These are phyloP conservation scores for Odontesthes bonariensis DNA, from an alignment of 2,113 vertebrate genomes.

Conservation along the genomic window DNA sequence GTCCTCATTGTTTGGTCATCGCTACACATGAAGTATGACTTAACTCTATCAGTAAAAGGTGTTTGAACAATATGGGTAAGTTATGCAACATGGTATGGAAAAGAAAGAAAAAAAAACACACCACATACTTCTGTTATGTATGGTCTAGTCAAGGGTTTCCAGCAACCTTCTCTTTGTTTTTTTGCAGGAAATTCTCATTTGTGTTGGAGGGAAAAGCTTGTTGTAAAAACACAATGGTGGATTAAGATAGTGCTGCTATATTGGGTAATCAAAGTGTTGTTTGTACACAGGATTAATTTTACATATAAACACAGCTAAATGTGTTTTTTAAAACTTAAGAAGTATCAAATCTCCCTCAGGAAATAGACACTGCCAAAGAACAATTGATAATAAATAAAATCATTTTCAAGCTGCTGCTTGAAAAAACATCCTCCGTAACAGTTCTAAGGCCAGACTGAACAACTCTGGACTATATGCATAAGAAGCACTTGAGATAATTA, in stretches of 20 bases:
- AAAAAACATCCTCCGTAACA: no score
- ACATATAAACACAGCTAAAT: neutral
- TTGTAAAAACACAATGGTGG: constrained; percentile 17
- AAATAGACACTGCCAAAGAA: no score
- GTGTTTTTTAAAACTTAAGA: no score
- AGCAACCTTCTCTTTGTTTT: constrained; percentile 16
- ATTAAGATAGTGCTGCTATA: constrained; percentile 22
- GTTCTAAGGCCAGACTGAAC: no score
- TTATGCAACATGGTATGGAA: constrained; percentile 36
- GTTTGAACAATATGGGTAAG: neutral
- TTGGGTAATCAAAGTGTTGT: constrained; percentile 15
- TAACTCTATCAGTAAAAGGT: constrained; percentile 14
- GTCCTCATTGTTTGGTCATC: constrained; percentile 46
- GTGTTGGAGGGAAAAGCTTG: constrained; percentile 22
- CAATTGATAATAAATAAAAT: no score
- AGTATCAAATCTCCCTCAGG: no score
- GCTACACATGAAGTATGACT: constrained; percentile 20
- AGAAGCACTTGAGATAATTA: no score
- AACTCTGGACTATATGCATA: no score
- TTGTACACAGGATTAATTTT: neutral
- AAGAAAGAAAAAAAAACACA: constrained; percentile 15
- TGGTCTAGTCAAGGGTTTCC: neutral
- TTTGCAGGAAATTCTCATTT: constrained; percentile 16
- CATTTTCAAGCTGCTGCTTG: no score
- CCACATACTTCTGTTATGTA: neutral